A percentile compares a stretch with the other conserved stretches of the same genome.
phyloP scores from a whole-genome alignment of 2,888 invertebrate genomes.

The Pediacus dermestoides region DNA sequence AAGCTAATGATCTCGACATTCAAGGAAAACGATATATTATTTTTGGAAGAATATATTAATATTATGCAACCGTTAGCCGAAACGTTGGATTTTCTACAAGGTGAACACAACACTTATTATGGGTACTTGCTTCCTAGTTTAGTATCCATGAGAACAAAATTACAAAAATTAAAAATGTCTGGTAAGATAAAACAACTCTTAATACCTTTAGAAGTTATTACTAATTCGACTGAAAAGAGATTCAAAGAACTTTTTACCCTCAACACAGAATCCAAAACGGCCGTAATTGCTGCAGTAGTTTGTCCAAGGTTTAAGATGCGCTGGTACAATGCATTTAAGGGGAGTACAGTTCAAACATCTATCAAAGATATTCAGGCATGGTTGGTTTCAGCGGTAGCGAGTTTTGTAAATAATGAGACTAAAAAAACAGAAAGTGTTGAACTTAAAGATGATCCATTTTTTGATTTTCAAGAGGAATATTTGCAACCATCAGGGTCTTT shows the following conservation, averaged over 20 bases:
- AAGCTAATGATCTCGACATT: too few species aligned
- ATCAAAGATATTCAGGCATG: too few species aligned
- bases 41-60: conserved; percentile 6
- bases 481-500: too few species aligned
- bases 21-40: conserved; percentile 5
- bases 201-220: conserved; percentile 4
- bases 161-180: conserved; percentile 1
- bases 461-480: too few species aligned
- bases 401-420: too few species aligned
- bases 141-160: conserved; percentile 9
- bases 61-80: conserved; percentile 8
- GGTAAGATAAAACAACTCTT: conserved; percentile 5
- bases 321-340: too few species aligned
- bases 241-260: conserved; percentile 3
- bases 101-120: conserved; percentile 1
- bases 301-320: conserved; percentile 12
- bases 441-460: too few species aligned
- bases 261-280: not conserved
- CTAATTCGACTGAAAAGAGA: too few species aligned
- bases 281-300: conserved; percentile 9
- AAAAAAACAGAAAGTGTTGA: too few species aligned
- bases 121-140: conserved; percentile 9
- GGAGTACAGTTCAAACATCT: too few species aligned
- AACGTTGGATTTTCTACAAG: conserved; percentile 8
- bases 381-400: too few species aligned